A percentile compares a stretch with the other conserved stretches of the same genome.
phyloP scores from a whole-genome alignment of 2,888 invertebrate genomes.

The Nymphalis c-album region DNA sequence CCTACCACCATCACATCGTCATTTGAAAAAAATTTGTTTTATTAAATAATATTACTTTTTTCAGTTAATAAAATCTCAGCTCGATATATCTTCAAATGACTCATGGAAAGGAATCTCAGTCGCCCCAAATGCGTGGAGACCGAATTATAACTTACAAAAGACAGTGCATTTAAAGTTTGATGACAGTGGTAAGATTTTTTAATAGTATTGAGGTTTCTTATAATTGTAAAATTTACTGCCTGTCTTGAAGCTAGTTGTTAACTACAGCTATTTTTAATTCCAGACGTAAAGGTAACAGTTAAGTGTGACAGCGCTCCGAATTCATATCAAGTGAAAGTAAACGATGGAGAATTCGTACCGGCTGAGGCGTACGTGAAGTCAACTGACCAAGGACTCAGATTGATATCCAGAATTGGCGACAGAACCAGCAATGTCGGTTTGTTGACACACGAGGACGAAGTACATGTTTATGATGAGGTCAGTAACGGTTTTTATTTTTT shows the following conservation, averaged over 20 bases:
- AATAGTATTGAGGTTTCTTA: not conserved
- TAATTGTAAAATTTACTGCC: not conserved
- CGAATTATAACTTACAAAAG: constrained; percentile 84
- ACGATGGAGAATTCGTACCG: constrained; percentile 79
- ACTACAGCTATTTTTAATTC: constrained; percentile 28
- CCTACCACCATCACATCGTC: no score
- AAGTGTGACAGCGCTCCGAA: constrained; percentile 72
- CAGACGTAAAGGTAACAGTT: constrained; percentile 80
- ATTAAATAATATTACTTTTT: constrained; percentile 17
- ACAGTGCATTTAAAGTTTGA: constrained; percentile 82
- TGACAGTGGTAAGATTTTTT: constrained; percentile 74
- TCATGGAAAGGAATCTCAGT: constrained; percentile 72
- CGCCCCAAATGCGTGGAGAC: constrained; percentile 71
- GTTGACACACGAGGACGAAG: constrained; percentile 60
- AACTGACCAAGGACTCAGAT: constrained; percentile 53
- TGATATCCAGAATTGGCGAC: constrained; percentile 57
- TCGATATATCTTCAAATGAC: constrained; percentile 50
- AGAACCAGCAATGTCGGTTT: constrained; percentile 63
- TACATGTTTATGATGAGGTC: constrained; percentile 72
- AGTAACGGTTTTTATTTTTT: no score
- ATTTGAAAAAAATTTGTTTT: no score
- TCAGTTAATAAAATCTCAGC: constrained; percentile 61
- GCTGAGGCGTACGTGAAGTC: constrained; percentile 60
- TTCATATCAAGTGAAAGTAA: constrained; percentile 64
- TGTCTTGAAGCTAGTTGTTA: not conserved